Evolutionary conservation across 2,113 vertebrate genomes (phyloP).

Genomic region (Urocynchramus pylzowi): DNA sequence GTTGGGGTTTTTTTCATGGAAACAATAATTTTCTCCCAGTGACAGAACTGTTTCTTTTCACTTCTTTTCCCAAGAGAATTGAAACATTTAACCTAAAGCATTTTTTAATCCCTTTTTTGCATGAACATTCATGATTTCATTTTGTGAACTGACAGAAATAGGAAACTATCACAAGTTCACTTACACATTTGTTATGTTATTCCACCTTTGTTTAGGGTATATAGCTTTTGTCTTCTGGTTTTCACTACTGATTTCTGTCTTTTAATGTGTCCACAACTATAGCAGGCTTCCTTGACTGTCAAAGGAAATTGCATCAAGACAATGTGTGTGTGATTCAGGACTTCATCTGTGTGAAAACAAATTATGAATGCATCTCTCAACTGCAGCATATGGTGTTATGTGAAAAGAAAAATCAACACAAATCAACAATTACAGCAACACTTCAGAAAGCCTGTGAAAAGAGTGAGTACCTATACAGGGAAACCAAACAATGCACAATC

Average conservation of each 20-base stretch:
- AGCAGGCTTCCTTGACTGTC: background rate
- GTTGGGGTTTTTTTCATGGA: background rate
- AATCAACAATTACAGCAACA: conserved; percentile 64
- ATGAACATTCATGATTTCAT: background rate
- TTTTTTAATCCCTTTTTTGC: background rate
- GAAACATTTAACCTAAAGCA: background rate
- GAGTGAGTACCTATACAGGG: background rate
- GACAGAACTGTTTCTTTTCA: background rate
- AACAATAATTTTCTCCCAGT: background rate
- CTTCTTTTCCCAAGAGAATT: background rate
- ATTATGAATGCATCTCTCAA: conserved; percentile 29
- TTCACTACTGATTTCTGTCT: background rate
- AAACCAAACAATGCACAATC: conserved; percentile 26
- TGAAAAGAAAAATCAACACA: conserved; percentile 50
- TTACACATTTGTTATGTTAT: background rate
- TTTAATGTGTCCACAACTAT: background rate
- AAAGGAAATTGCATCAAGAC: conserved; percentile 34
- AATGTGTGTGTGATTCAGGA: conserved; percentile 2
- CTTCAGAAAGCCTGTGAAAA: conserved; percentile 52
- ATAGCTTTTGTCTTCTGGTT: background rate
- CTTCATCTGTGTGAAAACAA: conserved; percentile 26
- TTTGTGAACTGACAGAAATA: background rate
- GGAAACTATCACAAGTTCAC: background rate
- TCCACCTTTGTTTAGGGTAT: background rate
- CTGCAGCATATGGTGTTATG: conserved; percentile 38